A percentile compares a stretch with the other conserved stretches of the same genome.
phyloP scores from a whole-genome alignment of 2,113 vertebrate genomes.

The Pantherophis guttatus region DNA sequence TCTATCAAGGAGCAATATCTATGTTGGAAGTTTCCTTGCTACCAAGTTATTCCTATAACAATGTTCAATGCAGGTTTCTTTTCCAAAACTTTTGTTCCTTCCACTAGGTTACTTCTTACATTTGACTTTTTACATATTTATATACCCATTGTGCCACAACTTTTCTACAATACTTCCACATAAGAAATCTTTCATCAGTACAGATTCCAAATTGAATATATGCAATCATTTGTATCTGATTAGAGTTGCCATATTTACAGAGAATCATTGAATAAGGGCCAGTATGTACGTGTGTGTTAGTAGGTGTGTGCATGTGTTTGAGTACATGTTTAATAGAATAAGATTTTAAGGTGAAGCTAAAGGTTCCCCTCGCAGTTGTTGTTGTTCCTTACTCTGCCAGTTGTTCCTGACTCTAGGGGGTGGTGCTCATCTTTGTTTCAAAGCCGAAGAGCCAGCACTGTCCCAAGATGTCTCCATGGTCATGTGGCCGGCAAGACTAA shows the following conservation, averaged over 20 bases:
- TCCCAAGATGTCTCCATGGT: no score
- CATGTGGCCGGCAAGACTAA: no score
- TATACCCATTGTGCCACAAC: background rate
- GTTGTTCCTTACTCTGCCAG: no score
- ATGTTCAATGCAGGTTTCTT: background rate
- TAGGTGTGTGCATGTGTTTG: background rate
- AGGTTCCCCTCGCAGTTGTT: no score
- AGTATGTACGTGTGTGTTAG: background rate
- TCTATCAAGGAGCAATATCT: background rate
- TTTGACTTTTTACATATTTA: background rate
- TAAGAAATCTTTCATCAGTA: background rate
- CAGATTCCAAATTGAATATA: background rate
- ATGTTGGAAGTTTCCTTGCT: background rate
- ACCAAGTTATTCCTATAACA: background rate
- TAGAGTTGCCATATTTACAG: background rate
- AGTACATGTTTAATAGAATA: background rate
- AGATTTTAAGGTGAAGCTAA: background rate
- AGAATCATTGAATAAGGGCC: background rate
- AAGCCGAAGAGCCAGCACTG: no score
- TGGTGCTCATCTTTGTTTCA: no score
- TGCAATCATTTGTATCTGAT: background rate
- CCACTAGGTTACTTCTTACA: background rate
- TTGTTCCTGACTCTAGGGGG: no score
- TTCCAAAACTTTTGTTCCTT: background rate
- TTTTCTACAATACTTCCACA: background rate